Base-by-base conservation (phyloP, 2,797 vertebrate species). In the Chanos chanos region DNA sequence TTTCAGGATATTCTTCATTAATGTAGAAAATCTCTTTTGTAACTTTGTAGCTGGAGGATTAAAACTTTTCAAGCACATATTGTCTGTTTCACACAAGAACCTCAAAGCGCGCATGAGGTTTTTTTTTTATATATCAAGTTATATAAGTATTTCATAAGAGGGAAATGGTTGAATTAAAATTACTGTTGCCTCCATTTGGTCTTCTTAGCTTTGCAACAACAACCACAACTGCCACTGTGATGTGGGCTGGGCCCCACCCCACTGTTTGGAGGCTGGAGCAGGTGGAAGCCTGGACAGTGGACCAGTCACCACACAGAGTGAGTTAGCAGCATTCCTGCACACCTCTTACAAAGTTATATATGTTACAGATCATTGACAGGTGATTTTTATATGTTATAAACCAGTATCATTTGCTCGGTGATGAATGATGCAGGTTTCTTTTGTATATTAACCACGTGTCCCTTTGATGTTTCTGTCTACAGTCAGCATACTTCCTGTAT, bases 261-360 rank as follows among this genome's bases (percentile, higher is more conserved):
- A 85, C 75, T 99, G 97, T 68, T 74, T 83, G 51, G 81, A 86
- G 16, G 55, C 50, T 0, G 97, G 97, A 13, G 73, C 75, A 0
- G 97, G 97, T 5, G 97, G 97, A n/a, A 98, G 96, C 59, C 3
- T 91, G 0, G 93, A 99, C 81, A 97, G 96, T 7, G 97, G 95
- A 7, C 93, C 94, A 1, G 85, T 92, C 60, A 72, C 77, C 55
- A 50, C 68, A 0, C 74, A 87, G 64, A 81, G 97, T 98, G 73
- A 79, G 85, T 67, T 37, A 28, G 24, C 33, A 19, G 27, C 7
- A 13, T 57, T 13, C 4, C 47, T 4, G 19, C 16, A 7, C 4
- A 25, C 13, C 21, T 41, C 5, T 22, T 24, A 50, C 25, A 24
- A 24, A 47, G 33, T 27, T 7, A 0, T 4, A 54, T 30, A 41